phyloP scores from a whole-genome alignment of 2,113 vertebrate genomes.

The Bostrychus sinensis region DNA sequence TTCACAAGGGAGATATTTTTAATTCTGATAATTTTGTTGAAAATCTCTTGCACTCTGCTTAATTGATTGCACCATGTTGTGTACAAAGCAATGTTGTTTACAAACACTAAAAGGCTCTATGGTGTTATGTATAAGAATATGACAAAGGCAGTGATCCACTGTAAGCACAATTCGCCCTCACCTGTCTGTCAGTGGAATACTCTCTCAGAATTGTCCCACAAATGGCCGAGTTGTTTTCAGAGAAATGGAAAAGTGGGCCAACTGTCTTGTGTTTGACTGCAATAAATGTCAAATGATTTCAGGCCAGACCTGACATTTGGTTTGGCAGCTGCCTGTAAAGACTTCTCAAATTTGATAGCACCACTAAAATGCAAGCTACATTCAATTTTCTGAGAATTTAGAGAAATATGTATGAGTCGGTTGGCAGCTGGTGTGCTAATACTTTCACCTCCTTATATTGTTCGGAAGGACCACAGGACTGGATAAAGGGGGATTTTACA shows the following conservation, averaged over 20 bases:
- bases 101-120: background rate
- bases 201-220: background rate
- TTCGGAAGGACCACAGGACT: too few species aligned
- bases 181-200: background rate
- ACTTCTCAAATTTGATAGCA: background rate
- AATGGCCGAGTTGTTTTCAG: background rate
- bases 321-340: slow-evolving; percentile 19
- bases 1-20: too few species aligned
- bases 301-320: slow-evolving; percentile 30
- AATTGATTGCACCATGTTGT: background rate
- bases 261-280: slow-evolving; percentile 10
- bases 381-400: background rate
- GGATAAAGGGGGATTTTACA: too few species aligned
- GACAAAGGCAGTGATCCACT: background rate
- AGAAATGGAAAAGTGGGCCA: slow-evolving; percentile 13
- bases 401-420: background rate
- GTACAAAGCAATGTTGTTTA: background rate
- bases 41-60: background rate
- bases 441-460: too few species aligned
- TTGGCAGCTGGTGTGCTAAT: background rate
- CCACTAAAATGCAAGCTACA: background rate
- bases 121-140: background rate
- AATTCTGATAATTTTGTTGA: background rate
- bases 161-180: background rate
- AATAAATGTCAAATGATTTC: slow-evolving; percentile 44